Conservation (phyloP, 2,888 invertebrate genomes). For the Tridacna gigas region DNA sequence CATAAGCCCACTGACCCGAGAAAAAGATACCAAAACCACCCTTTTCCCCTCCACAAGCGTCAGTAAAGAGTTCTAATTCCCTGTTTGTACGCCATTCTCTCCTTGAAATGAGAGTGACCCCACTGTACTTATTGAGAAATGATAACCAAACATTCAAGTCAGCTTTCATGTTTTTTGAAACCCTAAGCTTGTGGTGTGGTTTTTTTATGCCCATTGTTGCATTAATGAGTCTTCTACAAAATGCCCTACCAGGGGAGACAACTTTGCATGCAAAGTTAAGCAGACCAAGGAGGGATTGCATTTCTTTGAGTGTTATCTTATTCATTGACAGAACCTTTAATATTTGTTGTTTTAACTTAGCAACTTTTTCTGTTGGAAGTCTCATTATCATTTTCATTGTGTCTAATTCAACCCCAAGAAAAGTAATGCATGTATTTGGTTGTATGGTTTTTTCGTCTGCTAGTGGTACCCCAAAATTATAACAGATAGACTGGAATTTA, state of each 20-base stretch:
- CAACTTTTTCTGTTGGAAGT: background rate
- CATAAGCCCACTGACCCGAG: background rate
- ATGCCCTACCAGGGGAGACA: background rate
- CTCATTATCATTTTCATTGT: background rate
- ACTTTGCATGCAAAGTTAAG: background rate
- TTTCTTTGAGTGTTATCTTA: background rate
- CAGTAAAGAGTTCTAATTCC: no score
- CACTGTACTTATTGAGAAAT: no score
- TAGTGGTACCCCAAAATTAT: background rate
- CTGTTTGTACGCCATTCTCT: no score
- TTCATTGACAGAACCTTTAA: background rate
- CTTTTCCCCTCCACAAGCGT: background rate
- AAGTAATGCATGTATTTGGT: background rate
- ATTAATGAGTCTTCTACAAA: no score
- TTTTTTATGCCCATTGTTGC: no score
- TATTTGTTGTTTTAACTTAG: background rate
- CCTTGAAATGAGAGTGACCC: no score
- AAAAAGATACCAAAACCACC: background rate
- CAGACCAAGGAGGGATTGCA: background rate
- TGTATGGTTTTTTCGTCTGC: background rate
- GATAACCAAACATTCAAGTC: background rate
- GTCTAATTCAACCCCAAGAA: background rate
- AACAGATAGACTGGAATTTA: background rate
- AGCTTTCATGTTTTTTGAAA: background rate
- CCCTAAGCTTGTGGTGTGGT: background rate